Evolutionary conservation across 2,797 vertebrate genomes (phyloP).

Genomic region (Phoebastria nigripes): DNA sequence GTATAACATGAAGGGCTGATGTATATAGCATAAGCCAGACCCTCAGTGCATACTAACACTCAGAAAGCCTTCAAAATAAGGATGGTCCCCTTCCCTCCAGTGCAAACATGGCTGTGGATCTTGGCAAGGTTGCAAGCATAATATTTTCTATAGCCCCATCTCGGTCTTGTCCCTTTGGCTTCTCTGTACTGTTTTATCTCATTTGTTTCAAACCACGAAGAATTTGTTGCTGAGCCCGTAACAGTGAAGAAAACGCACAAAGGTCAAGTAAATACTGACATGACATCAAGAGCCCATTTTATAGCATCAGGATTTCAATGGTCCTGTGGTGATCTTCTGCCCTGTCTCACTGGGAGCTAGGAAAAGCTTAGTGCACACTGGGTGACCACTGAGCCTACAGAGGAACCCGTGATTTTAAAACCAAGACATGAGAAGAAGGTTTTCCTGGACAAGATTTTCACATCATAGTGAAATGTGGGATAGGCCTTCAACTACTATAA

Average conservation of each 20-base stretch:
- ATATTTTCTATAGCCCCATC: not conserved
- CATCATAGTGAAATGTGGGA: not conserved
- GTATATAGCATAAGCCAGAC: not conserved
- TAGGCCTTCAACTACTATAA: not conserved
- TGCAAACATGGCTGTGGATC: not conserved
- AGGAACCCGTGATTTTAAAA: not conserved
- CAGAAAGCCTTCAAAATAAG: not conserved
- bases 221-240: not conserved
- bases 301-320: not conserved
- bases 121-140: constrained; percentile 17
- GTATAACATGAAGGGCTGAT: not conserved
- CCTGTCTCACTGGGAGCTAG: not conserved
- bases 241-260: not conserved
- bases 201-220: not conserved
- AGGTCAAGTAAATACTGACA: not conserved
- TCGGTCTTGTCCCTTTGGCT: not conserved
- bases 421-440: not conserved
- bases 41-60: not conserved
- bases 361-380: not conserved
- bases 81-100: not conserved
- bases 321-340: not conserved
- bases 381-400: not conserved
- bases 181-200: not conserved
- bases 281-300: not conserved
- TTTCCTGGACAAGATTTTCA: not conserved